Base-by-base conservation (phyloP, 2,888 invertebrate species). In the Toxonevra muliebris region DNA sequence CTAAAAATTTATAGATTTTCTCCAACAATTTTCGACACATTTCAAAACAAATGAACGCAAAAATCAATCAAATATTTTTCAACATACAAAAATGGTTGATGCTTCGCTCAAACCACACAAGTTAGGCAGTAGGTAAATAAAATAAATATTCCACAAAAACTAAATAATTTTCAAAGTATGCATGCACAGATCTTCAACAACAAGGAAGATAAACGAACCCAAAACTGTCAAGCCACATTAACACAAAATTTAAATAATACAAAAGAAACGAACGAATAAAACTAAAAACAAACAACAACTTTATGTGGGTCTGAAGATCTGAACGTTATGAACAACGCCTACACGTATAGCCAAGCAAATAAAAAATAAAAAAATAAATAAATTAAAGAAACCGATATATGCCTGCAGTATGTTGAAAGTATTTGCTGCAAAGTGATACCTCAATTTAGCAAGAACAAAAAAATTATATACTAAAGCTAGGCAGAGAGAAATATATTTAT, bases 211-310 rank as follows among this genome's bases (percentile, higher is more conserved):
- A 10, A 7, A 64, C 52, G 68, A 70, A 70, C 70, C 72, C 69
- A 71, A 72, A 71, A 71, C 72, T 72, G 72, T 72, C 72, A 72
- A 71, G 61, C 64, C 64, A 65, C 69, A 69, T 54, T 40, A 69
- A 67, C 19, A 66, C 62, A 52, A 70, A 72, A 71, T 72, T 71
- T 68, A 70, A 72, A 70, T 70, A 71, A 70, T 13, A 4, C 9
- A 8, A 48, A 48, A 48, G 30, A 48, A 3, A 15, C 13, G 48
- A 48, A 48, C n/a, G 11, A 48, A 7, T 48, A 48, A 48, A 48
- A 48, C 10, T 48, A 5, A 30, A 30, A 15, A 12, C 8, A 5
- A 7, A 10, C 15, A 48, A 48, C 8, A 48, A 7, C 5, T n/a
- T 48, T 48, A 5, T 48, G 13, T 48, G 3, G 15, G 48, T n/a